Base-by-base conservation (phyloP, 2,797 vertebrate species). In the Anableps anableps region DNA sequence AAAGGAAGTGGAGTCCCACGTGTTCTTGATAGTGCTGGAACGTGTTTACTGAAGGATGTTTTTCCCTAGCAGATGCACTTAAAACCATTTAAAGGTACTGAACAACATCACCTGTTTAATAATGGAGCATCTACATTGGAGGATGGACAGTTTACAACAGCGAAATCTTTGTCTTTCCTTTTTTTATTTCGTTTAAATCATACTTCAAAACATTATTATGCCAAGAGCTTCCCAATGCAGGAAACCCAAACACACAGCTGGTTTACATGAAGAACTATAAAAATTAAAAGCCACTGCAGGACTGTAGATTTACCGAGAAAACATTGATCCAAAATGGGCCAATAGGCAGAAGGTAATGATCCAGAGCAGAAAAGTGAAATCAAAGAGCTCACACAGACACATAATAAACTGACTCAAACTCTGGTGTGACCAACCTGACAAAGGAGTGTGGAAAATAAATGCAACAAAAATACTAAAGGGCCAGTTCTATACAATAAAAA, bases 81-180 rank as follows among this genome's bases (percentile, higher is more conserved):
- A n/a, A 76, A 71, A 50, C 84, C 62, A 82, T 84, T 81, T 72
- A 53, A 53, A 71, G 23, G 75, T 19, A 50, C 43, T 75, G 64
- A 81, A 82, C 36, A 64, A 29, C 53, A 50, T 50, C 68, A 75
- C 10, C 19, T 73, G 51, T 53, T 76, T 70, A 71, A 85, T 81
- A 79, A 86, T 29, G 26, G 66, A 84, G 77, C 17, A 41, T 75
- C 81, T 84, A 78, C 75, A 62, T 78, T 23, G 66, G 13, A 26
- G 80, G 84, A 90, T 66, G 74, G 80, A 88, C 72, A 62, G 79
- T 80, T 76, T 19, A 47, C 70, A 80, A 77, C 60, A 53, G 48
- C 75, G 34, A 85, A 76, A 43, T 78, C 62, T 80, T 45, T n/a
- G 48, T 75, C 60, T 77, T 51, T 74, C 34, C 9, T 45, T 74